Conservation (phyloP, 2,113 vertebrate species). For the Oryzias celebensis region DNA sequence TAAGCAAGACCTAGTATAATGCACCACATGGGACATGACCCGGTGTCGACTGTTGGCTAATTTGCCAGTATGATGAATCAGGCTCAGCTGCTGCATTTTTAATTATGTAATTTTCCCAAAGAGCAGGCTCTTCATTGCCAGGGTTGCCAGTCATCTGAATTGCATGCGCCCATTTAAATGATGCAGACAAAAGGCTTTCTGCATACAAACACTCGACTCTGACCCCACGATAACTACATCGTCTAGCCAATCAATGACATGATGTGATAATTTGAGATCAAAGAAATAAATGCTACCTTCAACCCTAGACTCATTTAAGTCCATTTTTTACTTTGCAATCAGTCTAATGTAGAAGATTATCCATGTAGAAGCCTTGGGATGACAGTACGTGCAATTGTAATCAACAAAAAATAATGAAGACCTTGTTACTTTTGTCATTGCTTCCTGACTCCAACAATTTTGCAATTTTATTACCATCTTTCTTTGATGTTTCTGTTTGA, state of each 20-base stretch:
- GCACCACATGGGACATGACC: conserved; percentile 38
- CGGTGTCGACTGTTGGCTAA: conserved; percentile 31
- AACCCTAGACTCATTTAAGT: neutral
- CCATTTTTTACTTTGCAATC: conserved; percentile 5
- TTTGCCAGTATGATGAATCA: conserved; percentile 43
- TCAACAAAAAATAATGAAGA: conserved; percentile 3
- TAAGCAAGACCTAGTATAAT: conserved; percentile 5
- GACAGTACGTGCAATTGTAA: neutral
- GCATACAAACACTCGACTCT: neutral
- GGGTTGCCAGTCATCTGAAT: conserved; percentile 25
- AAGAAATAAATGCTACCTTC: conserved; percentile 12
- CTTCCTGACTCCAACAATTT: conserved; percentile 43
- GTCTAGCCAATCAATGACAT: neutral
- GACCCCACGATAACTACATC: neutral
- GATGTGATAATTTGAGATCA: conserved; percentile 3
- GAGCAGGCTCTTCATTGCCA: conserved; percentile 40
- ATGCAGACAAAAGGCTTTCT: conserved; percentile 3
- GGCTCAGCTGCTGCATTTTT: conserved; percentile 61
- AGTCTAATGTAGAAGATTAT: conserved; percentile 16
- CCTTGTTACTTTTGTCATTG: conserved; percentile 12
- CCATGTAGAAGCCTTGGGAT: neutral
- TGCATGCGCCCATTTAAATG: conserved; percentile 29
- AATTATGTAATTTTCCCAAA: conserved; percentile 42
- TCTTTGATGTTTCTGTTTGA: conserved; percentile 59
- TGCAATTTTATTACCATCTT: conserved; percentile 59